phyloP scores from a whole-genome alignment of 2,113 vertebrate genomes.

The Tachysurus fulvidraco region DNA sequence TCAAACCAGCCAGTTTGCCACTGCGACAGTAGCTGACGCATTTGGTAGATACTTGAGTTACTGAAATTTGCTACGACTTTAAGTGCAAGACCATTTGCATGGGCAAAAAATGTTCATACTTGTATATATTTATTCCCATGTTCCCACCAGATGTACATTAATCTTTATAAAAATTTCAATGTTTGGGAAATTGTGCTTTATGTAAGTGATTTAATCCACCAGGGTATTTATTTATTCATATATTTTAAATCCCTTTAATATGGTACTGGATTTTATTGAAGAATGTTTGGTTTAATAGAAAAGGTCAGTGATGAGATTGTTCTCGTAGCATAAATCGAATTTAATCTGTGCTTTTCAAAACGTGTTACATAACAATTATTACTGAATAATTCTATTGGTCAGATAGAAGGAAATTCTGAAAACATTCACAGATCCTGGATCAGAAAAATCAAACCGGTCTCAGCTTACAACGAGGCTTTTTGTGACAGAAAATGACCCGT shows the following conservation, averaged over 20 bases:
- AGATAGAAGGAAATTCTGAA: not conserved
- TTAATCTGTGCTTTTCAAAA: not conserved
- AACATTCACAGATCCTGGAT: not conserved
- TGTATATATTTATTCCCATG: not conserved
- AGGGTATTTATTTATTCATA: not conserved
- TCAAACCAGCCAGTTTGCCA: not conserved
- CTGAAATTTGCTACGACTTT: not conserved
- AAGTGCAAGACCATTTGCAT: not conserved
- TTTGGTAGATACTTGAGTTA: not conserved
- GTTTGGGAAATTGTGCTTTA: not conserved
- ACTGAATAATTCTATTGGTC: not conserved
- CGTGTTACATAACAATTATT: not conserved
- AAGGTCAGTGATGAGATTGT: not conserved
- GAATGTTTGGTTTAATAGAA: not conserved
- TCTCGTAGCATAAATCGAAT: not conserved
- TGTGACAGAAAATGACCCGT: not conserved
- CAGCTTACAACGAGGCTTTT: not conserved
- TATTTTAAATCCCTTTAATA: not conserved
- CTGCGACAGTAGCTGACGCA: too few species aligned
- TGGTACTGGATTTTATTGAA: not conserved
- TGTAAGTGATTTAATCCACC: conserved; percentile 7
- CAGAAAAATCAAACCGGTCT: not conserved
- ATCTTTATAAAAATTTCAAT: not conserved
- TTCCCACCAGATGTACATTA: not conserved
- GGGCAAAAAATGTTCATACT: not conserved